Evolutionary conservation across 1,140 invertebrate species (phyloP).

Genomic region (Ceratosolen solmsi): DNA sequence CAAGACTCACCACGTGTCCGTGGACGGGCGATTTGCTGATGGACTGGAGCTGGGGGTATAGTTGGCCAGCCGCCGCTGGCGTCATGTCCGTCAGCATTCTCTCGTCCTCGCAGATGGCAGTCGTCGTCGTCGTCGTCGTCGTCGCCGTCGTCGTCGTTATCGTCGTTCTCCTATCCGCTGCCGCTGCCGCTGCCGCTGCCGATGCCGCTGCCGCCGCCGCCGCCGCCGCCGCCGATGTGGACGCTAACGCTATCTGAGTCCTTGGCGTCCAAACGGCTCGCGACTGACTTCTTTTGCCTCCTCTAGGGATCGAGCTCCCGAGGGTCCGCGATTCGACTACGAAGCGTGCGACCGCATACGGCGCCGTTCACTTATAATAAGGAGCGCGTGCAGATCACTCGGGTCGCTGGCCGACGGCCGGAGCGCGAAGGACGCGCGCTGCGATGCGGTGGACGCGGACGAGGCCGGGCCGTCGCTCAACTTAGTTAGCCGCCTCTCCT

Average conservation of each 20-base stretch:
- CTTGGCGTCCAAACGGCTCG: too few relatives aligned
- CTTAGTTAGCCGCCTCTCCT: not conserved
- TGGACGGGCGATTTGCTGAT: slow-evolving; percentile 71
- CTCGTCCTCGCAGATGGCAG: not conserved
- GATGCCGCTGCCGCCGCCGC: too few relatives aligned
- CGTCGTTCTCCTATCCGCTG: too few relatives aligned
- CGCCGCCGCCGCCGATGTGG: too few relatives aligned
- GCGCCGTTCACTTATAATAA: not conserved
- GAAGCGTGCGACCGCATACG: not conserved
- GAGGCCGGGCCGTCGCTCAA: not conserved
- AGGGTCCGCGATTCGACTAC: not conserved
- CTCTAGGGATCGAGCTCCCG: too few relatives aligned
- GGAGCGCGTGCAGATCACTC: not conserved
- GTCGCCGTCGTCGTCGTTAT: too few relatives aligned
- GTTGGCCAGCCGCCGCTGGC: slow-evolving; percentile 72
- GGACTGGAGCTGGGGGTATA: slow-evolving; percentile 71
- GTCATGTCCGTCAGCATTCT: slow-evolving; percentile 73
- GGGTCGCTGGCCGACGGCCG: not conserved
- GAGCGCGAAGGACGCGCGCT: not conserved
- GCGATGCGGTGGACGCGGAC: not conserved
- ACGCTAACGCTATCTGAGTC: too few relatives aligned
- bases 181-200: too few relatives aligned
- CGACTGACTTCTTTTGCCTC: too few relatives aligned
- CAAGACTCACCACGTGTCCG: slow-evolving; percentile 71
- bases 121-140: slow-evolving; percentile 30